Base-by-base conservation (phyloP, 2,797 vertebrate species). In the Microchirus variegatus region DNA sequence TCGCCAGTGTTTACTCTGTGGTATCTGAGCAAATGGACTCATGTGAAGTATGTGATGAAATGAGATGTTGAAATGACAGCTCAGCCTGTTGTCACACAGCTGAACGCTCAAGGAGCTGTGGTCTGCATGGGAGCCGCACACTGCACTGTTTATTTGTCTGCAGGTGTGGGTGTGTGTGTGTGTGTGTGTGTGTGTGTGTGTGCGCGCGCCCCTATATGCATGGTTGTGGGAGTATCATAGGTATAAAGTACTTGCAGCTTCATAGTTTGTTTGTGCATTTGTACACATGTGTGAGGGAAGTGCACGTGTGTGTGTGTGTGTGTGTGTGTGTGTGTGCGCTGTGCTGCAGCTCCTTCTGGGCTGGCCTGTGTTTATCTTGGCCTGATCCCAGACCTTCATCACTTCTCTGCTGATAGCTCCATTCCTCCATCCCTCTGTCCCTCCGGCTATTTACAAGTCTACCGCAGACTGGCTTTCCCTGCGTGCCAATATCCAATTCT, bases 331-430 rank as follows among this genome's bases (percentile, higher is more conserved):
- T 60, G 59, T 26, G 41, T 44, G 16, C 16, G 22, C 38, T 31
- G 56, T 58, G 62, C 71, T 71, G 59, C 67, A 82, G 85, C 84
- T 89, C 89, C 85, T 87, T 88, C 81, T 76, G 72, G 85, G 76
- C 86, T 72, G 67, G 82, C 62, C 62, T 86, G 83, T 93, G 91
- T 93, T 93, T 93, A 91, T 89, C 73, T 94, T 94, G 93, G 93
- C 90, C 59, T 12, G 49, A 64, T 80, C 83, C 85, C 92, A 93
- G 85, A 82, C 84, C 87, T 90, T 91, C 89, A 93, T 93, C 90
- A 90, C 90, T 92, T 82, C 89, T 93, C 85, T 73, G 87, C 88
- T 90, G 89, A 93, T 91, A 93, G 85, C 86, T 89, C 83, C 86
- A 88, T 86, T 86, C 83, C 83, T 88, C 83, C 85, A 86, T 87